Base-by-base conservation (phyloP, 2,888 invertebrate genomes). In the Caenorhabditis plicata region DNA sequence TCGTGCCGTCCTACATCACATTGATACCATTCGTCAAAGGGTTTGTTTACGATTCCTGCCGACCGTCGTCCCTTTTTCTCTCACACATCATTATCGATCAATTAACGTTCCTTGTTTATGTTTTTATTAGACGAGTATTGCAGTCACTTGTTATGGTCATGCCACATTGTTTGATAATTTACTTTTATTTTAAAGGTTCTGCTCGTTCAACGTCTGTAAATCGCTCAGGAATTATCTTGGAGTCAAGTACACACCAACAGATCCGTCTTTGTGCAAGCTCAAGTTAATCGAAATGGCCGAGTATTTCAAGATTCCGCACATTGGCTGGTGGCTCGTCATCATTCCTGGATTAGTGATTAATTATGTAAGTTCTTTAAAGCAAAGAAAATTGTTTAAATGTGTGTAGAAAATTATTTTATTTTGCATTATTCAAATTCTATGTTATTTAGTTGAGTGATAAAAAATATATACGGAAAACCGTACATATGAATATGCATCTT, bases 1-100 rank as follows among this genome's bases (percentile, higher is more conserved):
- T 78, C 54, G 69, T 80, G 25, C 79, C 79, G 5, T 64, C 61
- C n/a, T 74, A 74, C 51, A 63, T 77, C 36, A 40, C 56, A 20
- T 35, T 73, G 25, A 56, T 74, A 31, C 68, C 74, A 13, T 45
- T 74, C n/a, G 32, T 67, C 20, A 68, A 73, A 62, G 57, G 54
- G 75, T 74, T 47, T 58, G 62, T 56, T 27, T 17, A 27, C 7
- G 23, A 7, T 38, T 13, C 19, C 13, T 17, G 26, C 19, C 19
- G 26, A 19, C 5, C 27, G 26, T 44, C 23, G 15, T 41, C n/a
- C 33, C 23, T 36, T 39, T 11, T 15, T 43, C 20, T 15, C 41
- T 29, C 22, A 25, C 35, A 23, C 33, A 29, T 29, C 29, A 33
- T 23, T 50, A 40, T 42, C 43, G 22, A 29, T 32, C 48, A 43